Base-by-base conservation (phyloP, 2,888 invertebrate species). In the Sphinx pinastri region DNA sequence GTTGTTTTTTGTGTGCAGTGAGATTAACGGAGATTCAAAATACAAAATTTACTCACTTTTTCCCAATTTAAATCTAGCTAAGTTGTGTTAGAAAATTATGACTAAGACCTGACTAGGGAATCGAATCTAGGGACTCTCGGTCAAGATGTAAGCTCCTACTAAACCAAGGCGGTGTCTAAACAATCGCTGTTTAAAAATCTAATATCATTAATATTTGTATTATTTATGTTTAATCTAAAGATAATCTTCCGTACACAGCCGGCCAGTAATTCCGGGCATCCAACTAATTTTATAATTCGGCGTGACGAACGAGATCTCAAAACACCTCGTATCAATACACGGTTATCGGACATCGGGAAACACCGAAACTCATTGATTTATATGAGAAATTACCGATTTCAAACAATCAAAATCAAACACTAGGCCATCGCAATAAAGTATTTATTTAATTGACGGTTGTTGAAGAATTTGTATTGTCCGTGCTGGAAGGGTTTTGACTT, bases 351-450 rank as follows among this genome's bases (percentile, higher is more conserved):
- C 81, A 84, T 84, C 85, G 83, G 80, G 80, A 79, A 81, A 79
- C 82, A 82, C 84, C 85, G 84, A 84, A 82, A 80, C 83, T 77
- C 83, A 84, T 84, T 85, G 84, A 85, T 85, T 85, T 85, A 85
- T 85, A 83, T 85, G 85, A 84, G 84, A 85, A 85, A 84, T 84
- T 80, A 80, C 71, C 31, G 13, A 3, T 38, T 7, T 49, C 67
- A 11, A 14, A 11, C 72, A 75, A 66, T 51, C 19, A 2, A 84
- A 80, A 73, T 68, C 52, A 8, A 69, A 77, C 71, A 59, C 49
- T 72, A 76, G 31, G 4, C 0, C 0, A 6, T n/a, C 0, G 0
- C 0, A 0, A 0, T 70, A 74, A 63, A 71, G 71, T 74, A 70
- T 0, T 70, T 58, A 71, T 73, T 83, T 12, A 11, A 31, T 55